These are phyloP conservation scores for Drosophila acutilabella DNA, from an alignment of 2,888 invertebrate genomes.

Conservation along the genomic window DNA sequence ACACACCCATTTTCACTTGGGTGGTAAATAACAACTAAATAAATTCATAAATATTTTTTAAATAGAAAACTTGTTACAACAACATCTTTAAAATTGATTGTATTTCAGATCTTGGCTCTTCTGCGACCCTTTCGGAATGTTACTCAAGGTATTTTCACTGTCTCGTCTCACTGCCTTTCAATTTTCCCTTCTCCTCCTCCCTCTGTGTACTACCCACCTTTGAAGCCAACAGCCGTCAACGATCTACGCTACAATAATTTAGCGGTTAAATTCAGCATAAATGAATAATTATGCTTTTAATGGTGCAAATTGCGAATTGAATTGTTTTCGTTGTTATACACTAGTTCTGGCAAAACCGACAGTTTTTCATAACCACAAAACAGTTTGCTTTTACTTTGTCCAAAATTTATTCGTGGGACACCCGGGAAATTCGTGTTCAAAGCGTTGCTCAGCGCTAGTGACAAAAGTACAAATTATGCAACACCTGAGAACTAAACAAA, in stretches of 20 bases:
- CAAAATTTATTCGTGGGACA: conserved; percentile 25
- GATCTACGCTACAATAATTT: conserved; percentile 56
- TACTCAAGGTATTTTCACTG: conserved; percentile 41
- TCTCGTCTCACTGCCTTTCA: conserved; percentile 62
- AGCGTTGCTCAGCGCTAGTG: conserved; percentile 2
- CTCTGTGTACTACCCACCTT: background rate
- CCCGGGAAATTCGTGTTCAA: conserved; percentile 2
- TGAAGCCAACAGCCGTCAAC: conserved; percentile 21
- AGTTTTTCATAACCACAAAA: conserved; percentile 50
- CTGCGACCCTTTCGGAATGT: background rate
- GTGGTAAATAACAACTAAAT: conserved; percentile 12
- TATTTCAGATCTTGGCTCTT: too few species aligned
- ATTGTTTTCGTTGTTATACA: conserved; percentile 68
- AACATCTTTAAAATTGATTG: background rate
- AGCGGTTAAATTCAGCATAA: conserved; percentile 78
- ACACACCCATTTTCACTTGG: conserved; percentile 17
- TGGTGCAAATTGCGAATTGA: conserved; percentile 83
- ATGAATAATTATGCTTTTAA: conserved; percentile 79
- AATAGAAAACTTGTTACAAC: conserved; percentile 9
- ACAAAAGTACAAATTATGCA: conserved; percentile 1
- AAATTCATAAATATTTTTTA: conserved; percentile 17
- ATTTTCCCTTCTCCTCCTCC: conserved; percentile 5
- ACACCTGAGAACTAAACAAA: conserved; percentile 17
- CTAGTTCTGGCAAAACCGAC: conserved; percentile 30
- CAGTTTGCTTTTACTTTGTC: conserved; percentile 14